Conservation (phyloP, 2,113 vertebrate species). For the Pagrus major region DNA sequence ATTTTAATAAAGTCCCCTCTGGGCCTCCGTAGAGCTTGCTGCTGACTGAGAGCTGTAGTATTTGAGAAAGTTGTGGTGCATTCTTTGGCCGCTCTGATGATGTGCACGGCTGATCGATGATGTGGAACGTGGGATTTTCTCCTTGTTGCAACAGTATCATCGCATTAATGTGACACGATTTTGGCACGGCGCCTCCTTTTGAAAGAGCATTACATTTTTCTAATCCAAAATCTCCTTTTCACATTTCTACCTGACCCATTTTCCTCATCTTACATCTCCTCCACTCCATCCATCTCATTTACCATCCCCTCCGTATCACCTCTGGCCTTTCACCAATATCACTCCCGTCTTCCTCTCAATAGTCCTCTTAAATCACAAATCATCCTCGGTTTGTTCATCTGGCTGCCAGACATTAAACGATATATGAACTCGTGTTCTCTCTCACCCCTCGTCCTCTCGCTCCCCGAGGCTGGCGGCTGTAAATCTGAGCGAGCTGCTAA, state of each 20-base stretch:
- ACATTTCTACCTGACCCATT: not conserved
- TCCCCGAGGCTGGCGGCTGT: constrained; percentile 58
- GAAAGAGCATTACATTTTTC: not conserved
- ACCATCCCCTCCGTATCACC: constrained; percentile 21
- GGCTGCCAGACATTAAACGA: constrained; percentile 66
- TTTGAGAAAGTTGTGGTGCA: constrained; percentile 34
- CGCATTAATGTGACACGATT: constrained; percentile 1
- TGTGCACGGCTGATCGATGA: constrained; percentile 29
- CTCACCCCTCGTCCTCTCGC: constrained; percentile 31
- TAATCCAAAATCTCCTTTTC: not conserved
- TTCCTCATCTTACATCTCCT: constrained; percentile 8
- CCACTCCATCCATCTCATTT: constrained; percentile 31
- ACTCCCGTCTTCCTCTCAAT: constrained; percentile 22
- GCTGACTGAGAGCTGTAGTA: constrained; percentile 40
- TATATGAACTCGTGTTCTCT: constrained; percentile 61
- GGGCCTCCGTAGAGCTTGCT: too few relatives aligned
- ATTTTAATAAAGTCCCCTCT: too few relatives aligned
- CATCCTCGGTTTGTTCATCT: constrained; percentile 56
- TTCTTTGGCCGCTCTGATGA: constrained; percentile 10
- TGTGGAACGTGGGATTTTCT: constrained; percentile 23
- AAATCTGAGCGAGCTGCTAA: constrained; percentile 69
- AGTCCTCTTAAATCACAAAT: constrained; percentile 42
- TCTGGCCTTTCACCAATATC: constrained; percentile 38
- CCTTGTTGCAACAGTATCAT: constrained; percentile 29
- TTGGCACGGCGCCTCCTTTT: not conserved